Evolutionary conservation across 2,113 vertebrate species (phyloP).

Genomic region (Lophura nycthemera): DNA sequence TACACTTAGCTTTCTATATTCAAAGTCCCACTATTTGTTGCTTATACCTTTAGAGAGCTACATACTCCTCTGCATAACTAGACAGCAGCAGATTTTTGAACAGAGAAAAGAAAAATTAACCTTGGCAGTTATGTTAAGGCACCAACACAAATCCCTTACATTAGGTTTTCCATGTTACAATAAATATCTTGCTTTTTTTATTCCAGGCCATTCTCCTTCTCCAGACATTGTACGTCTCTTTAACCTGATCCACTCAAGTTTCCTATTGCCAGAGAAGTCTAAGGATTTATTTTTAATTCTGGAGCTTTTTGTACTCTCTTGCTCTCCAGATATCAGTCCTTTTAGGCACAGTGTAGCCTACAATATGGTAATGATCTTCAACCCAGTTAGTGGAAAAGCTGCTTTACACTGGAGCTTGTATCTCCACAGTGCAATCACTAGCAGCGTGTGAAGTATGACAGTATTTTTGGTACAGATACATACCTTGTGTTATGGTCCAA

Average conservation of each 20-base stretch:
- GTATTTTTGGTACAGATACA: background rate
- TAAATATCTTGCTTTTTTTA: slow-evolving; percentile 52
- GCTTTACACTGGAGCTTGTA: background rate
- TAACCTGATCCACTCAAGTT: background rate
- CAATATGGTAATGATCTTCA: background rate
- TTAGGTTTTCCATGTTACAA: slow-evolving; percentile 24
- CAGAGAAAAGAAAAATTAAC: slow-evolving; percentile 24
- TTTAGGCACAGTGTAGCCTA: background rate
- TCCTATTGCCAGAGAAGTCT: slow-evolving; percentile 3
- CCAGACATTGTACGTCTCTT: background rate
- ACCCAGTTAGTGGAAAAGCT: background rate
- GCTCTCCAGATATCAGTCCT: background rate
- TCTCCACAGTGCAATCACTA: background rate
- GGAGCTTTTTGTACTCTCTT: background rate
- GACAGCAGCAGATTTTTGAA: slow-evolving; percentile 27
- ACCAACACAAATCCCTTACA: slow-evolving; percentile 8
- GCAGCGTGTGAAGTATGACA: background rate
- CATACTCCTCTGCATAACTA: background rate
- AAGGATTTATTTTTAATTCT: slow-evolving; percentile 45
- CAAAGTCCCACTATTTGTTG: slow-evolving; percentile 6
- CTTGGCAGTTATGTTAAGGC: slow-evolving; percentile 22
- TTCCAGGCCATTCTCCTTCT: slow-evolving; percentile 28
- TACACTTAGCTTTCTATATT: background rate
- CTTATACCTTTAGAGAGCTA: background rate
- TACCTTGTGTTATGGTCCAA: background rate